Conservation (phyloP, 2,113 vertebrate genomes). For the Psittacara wagleri region DNA sequence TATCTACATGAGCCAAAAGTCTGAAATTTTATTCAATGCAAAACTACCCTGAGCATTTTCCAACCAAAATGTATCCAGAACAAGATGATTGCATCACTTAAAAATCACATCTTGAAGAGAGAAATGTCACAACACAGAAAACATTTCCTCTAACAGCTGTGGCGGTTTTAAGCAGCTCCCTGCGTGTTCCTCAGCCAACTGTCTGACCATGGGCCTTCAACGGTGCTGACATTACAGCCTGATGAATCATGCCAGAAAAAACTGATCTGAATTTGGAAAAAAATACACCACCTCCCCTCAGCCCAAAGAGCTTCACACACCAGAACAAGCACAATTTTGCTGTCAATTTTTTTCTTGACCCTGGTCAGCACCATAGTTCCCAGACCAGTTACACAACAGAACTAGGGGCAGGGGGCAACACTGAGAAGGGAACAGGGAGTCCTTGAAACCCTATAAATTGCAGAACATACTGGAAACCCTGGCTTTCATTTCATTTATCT, state of each 20-base stretch:
- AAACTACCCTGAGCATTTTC: not conserved
- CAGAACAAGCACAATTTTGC: not conserved
- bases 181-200: fast-evolving
- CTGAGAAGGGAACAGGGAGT: not conserved
- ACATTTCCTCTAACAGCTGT: not conserved
- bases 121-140: not conserved
- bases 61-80: not conserved
- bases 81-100: not conserved
- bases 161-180: not conserved
- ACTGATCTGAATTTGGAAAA: not conserved
- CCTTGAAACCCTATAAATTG: fast-evolving
- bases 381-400: not conserved
- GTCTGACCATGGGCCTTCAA: not conserved
- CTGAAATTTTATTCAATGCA: not conserved
- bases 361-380: not conserved
- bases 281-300: not conserved
- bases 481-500: not conserved
- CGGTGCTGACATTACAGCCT: not conserved
- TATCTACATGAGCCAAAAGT: not conserved
- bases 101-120: not conserved
- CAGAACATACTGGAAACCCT: not conserved
- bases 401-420: not conserved
- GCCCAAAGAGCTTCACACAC: not conserved
- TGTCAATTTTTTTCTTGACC: not conserved
- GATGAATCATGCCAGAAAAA: not conserved